These are phyloP conservation scores for Galerucella pusilla DNA, from an alignment of 2,888 invertebrate genomes.

Conservation along the genomic window DNA sequence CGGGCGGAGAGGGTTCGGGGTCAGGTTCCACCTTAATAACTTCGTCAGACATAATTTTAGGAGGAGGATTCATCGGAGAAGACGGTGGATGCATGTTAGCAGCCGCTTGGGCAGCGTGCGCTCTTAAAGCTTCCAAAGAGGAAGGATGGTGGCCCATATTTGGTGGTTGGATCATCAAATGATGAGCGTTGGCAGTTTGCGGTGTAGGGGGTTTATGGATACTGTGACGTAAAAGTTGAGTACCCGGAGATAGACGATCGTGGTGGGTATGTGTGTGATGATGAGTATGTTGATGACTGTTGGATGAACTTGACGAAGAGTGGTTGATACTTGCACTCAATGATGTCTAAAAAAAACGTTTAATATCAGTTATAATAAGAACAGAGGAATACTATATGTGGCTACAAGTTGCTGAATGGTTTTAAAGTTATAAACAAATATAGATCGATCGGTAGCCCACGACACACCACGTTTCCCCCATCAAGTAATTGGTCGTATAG, in stretches of 20 bases:
- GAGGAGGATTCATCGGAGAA: constrained; percentile 64
- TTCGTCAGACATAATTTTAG: constrained; percentile 53
- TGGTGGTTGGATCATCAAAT: constrained; percentile 75
- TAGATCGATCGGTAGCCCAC: too few species aligned
- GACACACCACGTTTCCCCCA: too few species aligned
- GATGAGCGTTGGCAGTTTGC: constrained; percentile 65
- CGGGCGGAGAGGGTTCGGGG: constrained; percentile 69
- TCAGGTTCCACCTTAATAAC: constrained; percentile 72
- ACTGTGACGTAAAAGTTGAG: constrained; percentile 66
- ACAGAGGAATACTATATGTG: too few species aligned
- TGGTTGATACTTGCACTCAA: constrained; percentile 67
- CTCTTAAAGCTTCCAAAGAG: constrained; percentile 77
- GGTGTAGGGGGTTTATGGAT: constrained; percentile 53
- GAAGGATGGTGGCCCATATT: constrained; percentile 71
- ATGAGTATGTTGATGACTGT: constrained; percentile 72
- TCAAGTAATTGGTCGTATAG: too few species aligned
- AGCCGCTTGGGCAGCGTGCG: constrained; percentile 79
- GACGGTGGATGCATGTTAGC: constrained; percentile 67
- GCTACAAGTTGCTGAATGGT: too few species aligned
- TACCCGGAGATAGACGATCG: constrained; percentile 72
- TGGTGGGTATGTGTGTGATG: constrained; percentile 75
- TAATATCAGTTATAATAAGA: too few species aligned
- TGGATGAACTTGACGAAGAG: constrained; percentile 59
- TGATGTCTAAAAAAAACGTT: constrained; percentile 38
- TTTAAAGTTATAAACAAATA: too few species aligned